phyloP scores from a whole-genome alignment of 2,113 vertebrate species.

The Orcinus orca region DNA sequence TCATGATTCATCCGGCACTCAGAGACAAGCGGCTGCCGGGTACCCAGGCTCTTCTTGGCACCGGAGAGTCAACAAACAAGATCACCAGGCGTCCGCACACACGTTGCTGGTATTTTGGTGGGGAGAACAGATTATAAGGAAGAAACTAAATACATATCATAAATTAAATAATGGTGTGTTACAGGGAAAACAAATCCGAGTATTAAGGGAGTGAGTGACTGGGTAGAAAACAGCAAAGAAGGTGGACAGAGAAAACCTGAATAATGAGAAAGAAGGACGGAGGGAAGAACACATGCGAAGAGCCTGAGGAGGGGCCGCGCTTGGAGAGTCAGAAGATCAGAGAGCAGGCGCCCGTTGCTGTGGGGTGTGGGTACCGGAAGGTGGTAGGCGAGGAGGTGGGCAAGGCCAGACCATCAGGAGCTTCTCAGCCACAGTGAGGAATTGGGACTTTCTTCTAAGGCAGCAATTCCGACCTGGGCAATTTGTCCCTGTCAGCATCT shows the following conservation, averaged over 20 bases:
- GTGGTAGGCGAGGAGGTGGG: neutral
- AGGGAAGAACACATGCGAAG: too few species aligned
- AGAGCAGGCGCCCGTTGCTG: neutral
- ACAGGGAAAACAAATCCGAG: rapidly evolving
- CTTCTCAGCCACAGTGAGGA: neutral
- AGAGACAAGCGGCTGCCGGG: too few species aligned
- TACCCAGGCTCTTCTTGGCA: neutral
- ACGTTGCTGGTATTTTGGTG: neutral
- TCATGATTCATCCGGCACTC: neutral
- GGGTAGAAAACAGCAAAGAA: neutral
- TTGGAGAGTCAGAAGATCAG: neutral
- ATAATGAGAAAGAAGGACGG: neutral
- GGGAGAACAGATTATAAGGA: neutral
- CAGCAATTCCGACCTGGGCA: neutral
- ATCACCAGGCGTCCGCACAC: neutral
- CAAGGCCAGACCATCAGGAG: too few species aligned
- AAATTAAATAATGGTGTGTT: neutral
- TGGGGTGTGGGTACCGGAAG: rapidly evolving
- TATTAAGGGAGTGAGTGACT: neutral
- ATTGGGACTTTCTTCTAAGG: neutral
- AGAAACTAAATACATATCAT: neutral
- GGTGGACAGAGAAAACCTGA: neutral
- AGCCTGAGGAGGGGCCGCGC: neutral
- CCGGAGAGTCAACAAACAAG: neutral
- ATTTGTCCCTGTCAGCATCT: neutral